Conservation (phyloP, 2,888 invertebrate species). For the Eucera pruinosa region DNA sequence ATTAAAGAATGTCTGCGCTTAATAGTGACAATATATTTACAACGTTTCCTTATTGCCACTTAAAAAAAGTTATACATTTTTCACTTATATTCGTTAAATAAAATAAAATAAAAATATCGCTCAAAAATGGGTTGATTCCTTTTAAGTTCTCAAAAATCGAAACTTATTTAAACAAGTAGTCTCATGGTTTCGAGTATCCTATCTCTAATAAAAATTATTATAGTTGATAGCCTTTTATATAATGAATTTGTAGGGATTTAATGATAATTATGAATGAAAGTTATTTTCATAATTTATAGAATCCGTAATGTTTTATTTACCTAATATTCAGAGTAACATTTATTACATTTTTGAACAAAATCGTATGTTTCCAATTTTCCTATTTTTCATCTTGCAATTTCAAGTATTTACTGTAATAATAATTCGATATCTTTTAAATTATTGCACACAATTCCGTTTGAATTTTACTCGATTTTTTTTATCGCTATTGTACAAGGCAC, state of each 20-base stretch:
- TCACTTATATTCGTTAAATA: background rate
- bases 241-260: no score
- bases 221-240: no score
- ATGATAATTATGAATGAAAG: background rate
- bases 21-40: background rate
- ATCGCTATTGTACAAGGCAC: background rate
- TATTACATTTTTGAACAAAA: slow-evolving; percentile 2
- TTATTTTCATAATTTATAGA: background rate
- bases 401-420: background rate
- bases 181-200: no score
- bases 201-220: no score
- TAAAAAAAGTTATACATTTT: background rate
- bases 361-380: background rate
- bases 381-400: background rate
- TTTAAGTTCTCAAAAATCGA: no score
- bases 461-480: background rate
- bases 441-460: background rate
- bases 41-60: background rate
- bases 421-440: background rate
- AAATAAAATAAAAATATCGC: background rate
- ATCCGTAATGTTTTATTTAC: slow-evolving; percentile 4
- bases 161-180: no score
- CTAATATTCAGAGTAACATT: background rate
- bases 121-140: no score
- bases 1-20: slow-evolving; percentile 20